These are phyloP conservation scores for Tragopan temminckii DNA, from an alignment of 2,797 vertebrate genomes.

Conservation along the genomic window DNA sequence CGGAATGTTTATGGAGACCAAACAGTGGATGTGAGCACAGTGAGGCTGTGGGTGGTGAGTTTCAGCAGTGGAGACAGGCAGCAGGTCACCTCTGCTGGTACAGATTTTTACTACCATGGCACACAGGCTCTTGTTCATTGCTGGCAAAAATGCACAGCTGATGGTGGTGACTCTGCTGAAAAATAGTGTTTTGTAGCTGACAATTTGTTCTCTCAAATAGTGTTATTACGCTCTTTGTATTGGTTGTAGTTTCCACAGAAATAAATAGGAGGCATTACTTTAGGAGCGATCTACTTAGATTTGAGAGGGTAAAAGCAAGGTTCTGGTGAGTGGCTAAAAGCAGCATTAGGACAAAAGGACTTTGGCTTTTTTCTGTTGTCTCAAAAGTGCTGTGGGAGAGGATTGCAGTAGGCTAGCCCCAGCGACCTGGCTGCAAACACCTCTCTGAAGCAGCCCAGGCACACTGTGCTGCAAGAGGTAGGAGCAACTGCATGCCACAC, in stretches of 20 bases:
- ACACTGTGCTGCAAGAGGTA: slow-evolving; percentile 7
- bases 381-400: slow-evolving; percentile 14
- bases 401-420: slow-evolving; percentile 3
- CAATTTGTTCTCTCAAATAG: neutral
- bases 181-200: neutral
- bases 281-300: neutral
- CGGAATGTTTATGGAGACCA: too few relatives aligned
- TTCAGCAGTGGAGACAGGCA: neutral
- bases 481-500: slow-evolving; percentile 17
- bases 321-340: slow-evolving; percentile 9
- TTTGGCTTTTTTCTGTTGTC: neutral
- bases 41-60: neutral
- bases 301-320: neutral
- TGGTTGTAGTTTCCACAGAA: neutral
- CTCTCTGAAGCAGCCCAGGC: slow-evolving; percentile 2
- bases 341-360: neutral
- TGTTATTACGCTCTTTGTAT: neutral
- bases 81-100: neutral
- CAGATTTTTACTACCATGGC: neutral
- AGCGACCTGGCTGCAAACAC: neutral
- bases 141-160: neutral
- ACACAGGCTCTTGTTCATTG: neutral
- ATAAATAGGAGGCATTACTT: neutral
- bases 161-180: neutral
- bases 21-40: neutral